Percentiles rank a stretch among this genome's conserved stretches.
phyloP scores from a whole-genome alignment of 1,140 invertebrate genomes.

The Bilobella aurantiaca region DNA sequence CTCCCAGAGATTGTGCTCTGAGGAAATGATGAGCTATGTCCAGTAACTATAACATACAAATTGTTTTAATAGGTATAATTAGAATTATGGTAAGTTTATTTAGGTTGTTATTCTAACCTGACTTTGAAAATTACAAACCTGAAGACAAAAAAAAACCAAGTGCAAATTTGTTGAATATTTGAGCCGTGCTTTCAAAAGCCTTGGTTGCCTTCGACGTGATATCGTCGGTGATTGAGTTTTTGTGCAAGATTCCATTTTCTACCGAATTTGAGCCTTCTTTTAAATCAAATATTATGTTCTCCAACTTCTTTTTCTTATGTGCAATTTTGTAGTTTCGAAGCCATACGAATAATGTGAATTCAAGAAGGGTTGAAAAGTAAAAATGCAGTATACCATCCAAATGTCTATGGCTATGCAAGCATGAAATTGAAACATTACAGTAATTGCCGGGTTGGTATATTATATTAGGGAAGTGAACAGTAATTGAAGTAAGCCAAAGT shows the following conservation, averaged over 20 bases:
- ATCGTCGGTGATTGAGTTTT: background rate
- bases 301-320: background rate
- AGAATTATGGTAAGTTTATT: no score
- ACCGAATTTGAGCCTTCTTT: no score
- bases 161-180: constrained; percentile 13
- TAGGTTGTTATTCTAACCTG: no score
- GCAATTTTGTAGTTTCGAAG: background rate
- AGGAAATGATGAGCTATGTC: constrained; percentile 3
- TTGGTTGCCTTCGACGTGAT: background rate
- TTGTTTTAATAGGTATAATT: no score
- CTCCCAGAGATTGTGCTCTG: constrained; percentile 12
- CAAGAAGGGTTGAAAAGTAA: constrained; percentile 59
- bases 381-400: constrained; percentile 58
- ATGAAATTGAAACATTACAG: no score
- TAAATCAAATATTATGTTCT: background rate
- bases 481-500: no score
- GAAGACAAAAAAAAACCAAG: constrained; percentile 12
- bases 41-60: no score
- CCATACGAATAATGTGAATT: constrained; percentile 50
- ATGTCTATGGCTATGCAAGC: constrained; percentile 42
- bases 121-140: constrained; percentile 12
- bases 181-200: constrained; percentile 6
- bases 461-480: no score
- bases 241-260: background rate
- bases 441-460: no score